These are phyloP conservation scores for Meloe dianella DNA, from an alignment of 2,888 invertebrate species.

Conservation along the genomic window DNA sequence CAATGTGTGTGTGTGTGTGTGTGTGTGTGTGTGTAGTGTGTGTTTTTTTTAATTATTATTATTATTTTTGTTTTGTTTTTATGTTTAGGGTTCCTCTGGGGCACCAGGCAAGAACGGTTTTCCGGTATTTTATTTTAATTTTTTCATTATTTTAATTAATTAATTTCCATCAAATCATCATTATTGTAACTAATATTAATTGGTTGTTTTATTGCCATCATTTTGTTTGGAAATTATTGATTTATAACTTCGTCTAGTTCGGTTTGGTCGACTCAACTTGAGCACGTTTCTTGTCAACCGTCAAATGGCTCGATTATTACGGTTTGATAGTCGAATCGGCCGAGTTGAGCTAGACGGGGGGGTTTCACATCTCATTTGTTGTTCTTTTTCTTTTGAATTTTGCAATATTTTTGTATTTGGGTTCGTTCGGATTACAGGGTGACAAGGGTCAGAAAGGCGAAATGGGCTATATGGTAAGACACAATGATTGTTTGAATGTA, in stretches of 20 bases:
- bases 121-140: conserved; percentile 77
- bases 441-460: conserved; percentile 77
- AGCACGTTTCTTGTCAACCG: neutral
- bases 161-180: conserved; percentile 40
- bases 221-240: neutral
- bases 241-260: neutral
- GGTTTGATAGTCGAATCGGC: neutral
- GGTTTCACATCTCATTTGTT: neutral
- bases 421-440: conserved; percentile 64
- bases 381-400: neutral
- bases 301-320: too few species aligned
- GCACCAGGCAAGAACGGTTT: conserved; percentile 88
- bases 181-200: conserved; percentile 46
- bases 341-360: neutral
- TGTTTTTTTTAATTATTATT: too few species aligned
- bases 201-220: conserved; percentile 38
- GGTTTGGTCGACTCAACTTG: neutral
- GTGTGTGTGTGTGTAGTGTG: too few species aligned
- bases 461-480: conserved; percentile 76
- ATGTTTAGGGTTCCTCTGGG: conserved; percentile 76
- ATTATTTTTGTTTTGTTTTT: conserved; percentile 58
- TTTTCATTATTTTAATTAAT: conserved; percentile 50
- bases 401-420: conserved; percentile 16
- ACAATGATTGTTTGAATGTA: conserved; percentile 36
- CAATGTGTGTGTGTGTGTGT: too few species aligned